A percentile compares a stretch with the other conserved stretches of the same genome.
phyloP scores from a whole-genome alignment of 1,140 invertebrate species.

The Sitodiplosis mosellana region DNA sequence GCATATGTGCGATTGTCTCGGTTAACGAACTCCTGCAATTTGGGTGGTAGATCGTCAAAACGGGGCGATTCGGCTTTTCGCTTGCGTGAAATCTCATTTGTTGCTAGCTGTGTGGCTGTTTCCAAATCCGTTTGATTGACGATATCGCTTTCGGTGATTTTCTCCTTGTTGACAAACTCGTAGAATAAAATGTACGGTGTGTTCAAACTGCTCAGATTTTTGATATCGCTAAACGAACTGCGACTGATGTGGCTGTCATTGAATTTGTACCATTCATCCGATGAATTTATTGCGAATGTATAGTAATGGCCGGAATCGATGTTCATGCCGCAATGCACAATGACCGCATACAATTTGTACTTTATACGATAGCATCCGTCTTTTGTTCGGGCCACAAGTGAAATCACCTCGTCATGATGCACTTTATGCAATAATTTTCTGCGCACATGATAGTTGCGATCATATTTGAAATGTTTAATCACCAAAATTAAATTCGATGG shows the following conservation, averaged over 20 bases:
- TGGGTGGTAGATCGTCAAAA: no score
- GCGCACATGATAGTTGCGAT: conserved; percentile 42
- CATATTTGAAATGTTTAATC: conserved; percentile 64
- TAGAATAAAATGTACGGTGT: conserved; percentile 76
- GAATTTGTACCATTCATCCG: conserved; percentile 60
- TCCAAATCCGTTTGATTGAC: no score
- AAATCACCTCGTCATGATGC: conserved; percentile 35
- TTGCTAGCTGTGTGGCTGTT: no score
- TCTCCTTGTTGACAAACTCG: conserved; percentile 7
- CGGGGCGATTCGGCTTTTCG: no score
- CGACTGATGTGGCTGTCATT: conserved; percentile 54
- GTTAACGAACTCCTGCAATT: no score
- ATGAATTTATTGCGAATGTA: conserved; percentile 37
- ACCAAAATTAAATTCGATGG: conserved; percentile 62
- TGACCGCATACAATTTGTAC: conserved; percentile 59
- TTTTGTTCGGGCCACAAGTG: conserved; percentile 24
- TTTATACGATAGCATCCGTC: conserved; percentile 18
- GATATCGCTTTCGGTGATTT: no score
- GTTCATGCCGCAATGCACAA: conserved; percentile 64
- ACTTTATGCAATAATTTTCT: conserved; percentile 54
- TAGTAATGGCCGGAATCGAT: conserved; percentile 77
- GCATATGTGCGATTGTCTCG: no score
- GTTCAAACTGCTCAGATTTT: conserved; percentile 43
- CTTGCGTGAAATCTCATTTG: no score
- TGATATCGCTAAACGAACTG: conserved; percentile 38